phyloP scores from a whole-genome alignment of 2,888 invertebrate genomes.

The Ophioninae sp. region DNA sequence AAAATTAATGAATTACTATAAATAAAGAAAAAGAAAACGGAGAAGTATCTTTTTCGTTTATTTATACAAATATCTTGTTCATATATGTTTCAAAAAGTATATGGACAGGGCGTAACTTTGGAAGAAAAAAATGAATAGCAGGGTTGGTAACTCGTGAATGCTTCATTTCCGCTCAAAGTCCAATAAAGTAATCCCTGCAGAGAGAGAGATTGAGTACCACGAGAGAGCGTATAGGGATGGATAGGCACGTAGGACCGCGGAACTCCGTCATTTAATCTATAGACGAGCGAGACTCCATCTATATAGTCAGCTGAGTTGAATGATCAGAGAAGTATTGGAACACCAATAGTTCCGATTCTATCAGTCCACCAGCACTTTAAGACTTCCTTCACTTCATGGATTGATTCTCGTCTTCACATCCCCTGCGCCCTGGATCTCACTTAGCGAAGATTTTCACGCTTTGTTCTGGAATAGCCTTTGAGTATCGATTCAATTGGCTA shows the following conservation, averaged over 20 bases:
- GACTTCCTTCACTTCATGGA: conserved; percentile 57
- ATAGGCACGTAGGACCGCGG: conserved; percentile 38
- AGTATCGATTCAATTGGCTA: conserved; percentile 48
- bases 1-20: no score
- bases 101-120: not conserved
- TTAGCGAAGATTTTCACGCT: conserved; percentile 49
- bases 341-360: conserved; percentile 35
- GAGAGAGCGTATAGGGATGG: conserved; percentile 20
- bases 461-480: conserved; percentile 58
- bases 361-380: conserved; percentile 53
- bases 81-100: not conserved
- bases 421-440: conserved; percentile 54
- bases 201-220: not conserved
- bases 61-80: no score
- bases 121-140: not conserved
- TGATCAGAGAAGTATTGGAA: conserved; percentile 60
- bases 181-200: conserved; percentile 30
- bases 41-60: not conserved
- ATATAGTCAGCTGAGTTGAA: conserved; percentile 24
- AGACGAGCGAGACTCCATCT: conserved; percentile 3
- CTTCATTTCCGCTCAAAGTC: conserved; percentile 24
- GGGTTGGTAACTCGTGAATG: not conserved
- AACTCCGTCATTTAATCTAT: conserved; percentile 44
- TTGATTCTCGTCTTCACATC: conserved; percentile 45
- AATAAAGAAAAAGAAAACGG: no score